A percentile compares a stretch with the other conserved stretches of the same genome.
These are phyloP conservation scores for Metridium senile DNA, from an alignment of 92 coral and sea anemone genomes.

Conservation along the genomic window DNA sequence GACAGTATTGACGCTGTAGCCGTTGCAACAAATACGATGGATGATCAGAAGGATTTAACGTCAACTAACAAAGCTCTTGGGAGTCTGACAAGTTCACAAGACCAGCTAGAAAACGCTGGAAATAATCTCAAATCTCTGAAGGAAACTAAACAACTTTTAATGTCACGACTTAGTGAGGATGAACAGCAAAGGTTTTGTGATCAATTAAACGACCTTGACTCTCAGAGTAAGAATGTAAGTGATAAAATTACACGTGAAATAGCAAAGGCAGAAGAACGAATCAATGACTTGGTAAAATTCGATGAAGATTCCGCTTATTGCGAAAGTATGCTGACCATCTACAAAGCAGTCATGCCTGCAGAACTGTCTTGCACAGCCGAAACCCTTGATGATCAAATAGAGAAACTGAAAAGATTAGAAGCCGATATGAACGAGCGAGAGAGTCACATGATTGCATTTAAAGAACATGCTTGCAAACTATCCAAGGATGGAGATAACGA, in stretches of 20 bases:
- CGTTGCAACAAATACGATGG: constrained; percentile 19
- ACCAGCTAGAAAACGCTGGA: constrained; percentile 54
- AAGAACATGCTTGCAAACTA: constrained; percentile 46
- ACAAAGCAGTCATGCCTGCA: constrained; percentile 74
- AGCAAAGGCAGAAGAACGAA: constrained; percentile 43
- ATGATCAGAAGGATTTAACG: constrained; percentile 39
- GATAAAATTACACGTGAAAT: constrained; percentile 37
- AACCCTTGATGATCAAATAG: constrained; percentile 68
- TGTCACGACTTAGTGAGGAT: constrained; percentile 27
- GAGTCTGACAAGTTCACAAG: constrained; percentile 44
- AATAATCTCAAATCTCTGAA: constrained; percentile 38
- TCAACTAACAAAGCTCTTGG: constrained; percentile 52
- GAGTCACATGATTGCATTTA: constrained; percentile 52
- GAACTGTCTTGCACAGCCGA: constrained; percentile 64
- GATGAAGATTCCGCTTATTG: constrained; percentile 76
- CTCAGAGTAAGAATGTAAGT: constrained; percentile 23
- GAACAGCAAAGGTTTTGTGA: constrained; percentile 50
- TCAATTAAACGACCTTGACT: constrained; percentile 33
- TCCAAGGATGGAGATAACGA: constrained; percentile 6
- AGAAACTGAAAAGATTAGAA: constrained; percentile 63
- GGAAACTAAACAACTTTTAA: constrained; percentile 33
- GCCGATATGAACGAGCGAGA: constrained; percentile 79
- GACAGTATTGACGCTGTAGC: constrained; percentile 42
- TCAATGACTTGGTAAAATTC: constrained; percentile 60
- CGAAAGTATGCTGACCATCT: constrained; percentile 74